Conservation (phyloP, 2,113 vertebrate genomes). For the Centropristis striata region DNA sequence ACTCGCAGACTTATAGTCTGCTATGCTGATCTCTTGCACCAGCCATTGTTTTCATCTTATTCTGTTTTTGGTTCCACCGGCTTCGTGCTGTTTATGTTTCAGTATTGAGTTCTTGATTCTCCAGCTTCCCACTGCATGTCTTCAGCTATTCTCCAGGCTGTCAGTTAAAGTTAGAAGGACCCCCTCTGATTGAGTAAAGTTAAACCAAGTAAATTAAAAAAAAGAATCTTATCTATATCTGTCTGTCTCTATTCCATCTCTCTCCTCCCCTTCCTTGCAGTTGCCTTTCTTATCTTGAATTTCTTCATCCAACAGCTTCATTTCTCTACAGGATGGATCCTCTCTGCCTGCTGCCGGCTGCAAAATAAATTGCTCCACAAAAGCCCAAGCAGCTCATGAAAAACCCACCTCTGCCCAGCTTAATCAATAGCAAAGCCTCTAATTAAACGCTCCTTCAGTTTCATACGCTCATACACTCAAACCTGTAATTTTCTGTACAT, state of each 20-base stretch:
- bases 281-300: constrained; percentile 48
- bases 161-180: constrained; percentile 22
- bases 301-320: constrained; percentile 61
- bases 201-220: constrained; percentile 23
- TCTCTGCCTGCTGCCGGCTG: constrained; percentile 56
- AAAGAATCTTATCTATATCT: constrained; percentile 15
- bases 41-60: constrained; percentile 12
- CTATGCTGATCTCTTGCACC: constrained; percentile 30
- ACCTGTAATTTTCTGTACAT: constrained; percentile 66
- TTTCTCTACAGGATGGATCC: constrained; percentile 62
- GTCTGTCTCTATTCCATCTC: constrained; percentile 23
- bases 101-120: constrained; percentile 6
- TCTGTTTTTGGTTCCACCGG: not conserved
- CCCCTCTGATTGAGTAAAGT: constrained; percentile 1
- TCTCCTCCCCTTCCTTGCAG: not conserved
- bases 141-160: constrained; percentile 17
- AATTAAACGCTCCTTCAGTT: constrained; percentile 76
- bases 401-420: constrained; percentile 63
- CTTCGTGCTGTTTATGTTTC: constrained; percentile 7
- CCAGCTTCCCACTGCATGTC: not conserved
- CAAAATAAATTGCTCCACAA: constrained; percentile 71
- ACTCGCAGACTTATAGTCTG: not conserved
- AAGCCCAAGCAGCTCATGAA: constrained; percentile 67
- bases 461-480: constrained; percentile 59
- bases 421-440: constrained; percentile 74